Conservation (phyloP, 2,113 vertebrate species). For the Butorides virescens region DNA sequence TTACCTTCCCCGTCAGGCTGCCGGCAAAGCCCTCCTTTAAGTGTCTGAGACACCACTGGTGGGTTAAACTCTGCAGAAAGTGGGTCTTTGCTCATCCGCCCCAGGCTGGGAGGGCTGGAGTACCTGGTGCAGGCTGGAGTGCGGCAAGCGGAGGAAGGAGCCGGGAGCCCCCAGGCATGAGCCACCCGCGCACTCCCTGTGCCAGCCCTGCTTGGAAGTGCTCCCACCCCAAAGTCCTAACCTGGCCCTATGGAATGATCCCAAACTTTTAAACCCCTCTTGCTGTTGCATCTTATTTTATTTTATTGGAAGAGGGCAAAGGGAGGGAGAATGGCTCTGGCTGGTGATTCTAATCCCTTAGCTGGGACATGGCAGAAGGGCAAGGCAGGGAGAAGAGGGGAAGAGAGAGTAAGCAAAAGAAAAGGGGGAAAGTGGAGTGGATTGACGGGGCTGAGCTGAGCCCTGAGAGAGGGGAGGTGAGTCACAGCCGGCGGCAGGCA, state of each 20-base stretch:
- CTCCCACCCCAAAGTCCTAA: background rate
- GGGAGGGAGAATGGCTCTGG: background rate
- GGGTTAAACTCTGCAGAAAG: background rate
- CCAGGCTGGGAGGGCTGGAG: background rate
- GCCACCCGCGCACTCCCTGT: fast-evolving
- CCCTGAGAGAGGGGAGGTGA: background rate
- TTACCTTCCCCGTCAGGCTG: background rate
- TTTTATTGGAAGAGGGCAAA: background rate
- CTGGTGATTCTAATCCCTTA: background rate
- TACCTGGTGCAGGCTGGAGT: background rate
- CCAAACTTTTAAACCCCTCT: background rate
- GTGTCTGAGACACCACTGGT: fast-evolving
- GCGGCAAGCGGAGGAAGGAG: background rate
- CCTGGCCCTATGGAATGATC: background rate
- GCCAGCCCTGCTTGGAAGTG: background rate
- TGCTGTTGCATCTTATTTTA: background rate
- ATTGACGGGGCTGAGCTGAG: background rate
- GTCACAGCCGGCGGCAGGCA: background rate
- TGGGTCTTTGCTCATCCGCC: background rate
- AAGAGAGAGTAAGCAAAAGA: background rate
- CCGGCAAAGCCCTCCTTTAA: fast-evolving
- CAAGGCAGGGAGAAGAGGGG: background rate
- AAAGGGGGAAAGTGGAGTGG: background rate
- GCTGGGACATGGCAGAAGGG: background rate
- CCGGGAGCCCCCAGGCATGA: fast-evolving